These are phyloP conservation scores for Pheosia tremula DNA, from an alignment of 2,888 invertebrate species.

Conservation along the genomic window DNA sequence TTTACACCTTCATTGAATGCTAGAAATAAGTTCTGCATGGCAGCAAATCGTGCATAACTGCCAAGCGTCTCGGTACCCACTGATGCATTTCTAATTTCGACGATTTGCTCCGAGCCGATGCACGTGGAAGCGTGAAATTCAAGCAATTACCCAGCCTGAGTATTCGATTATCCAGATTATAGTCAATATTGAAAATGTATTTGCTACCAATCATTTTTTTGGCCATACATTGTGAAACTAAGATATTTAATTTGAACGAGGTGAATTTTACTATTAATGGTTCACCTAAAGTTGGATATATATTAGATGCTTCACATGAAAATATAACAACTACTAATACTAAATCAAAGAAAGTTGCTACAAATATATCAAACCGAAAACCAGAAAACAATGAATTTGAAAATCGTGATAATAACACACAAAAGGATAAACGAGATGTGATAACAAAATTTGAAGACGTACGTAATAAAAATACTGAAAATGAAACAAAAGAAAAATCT, in stretches of 20 bases:
- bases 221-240: conserved; percentile 8
- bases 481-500: not conserved
- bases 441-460: not conserved
- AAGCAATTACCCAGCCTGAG: conserved; percentile 22
- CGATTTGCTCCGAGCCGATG: conserved; percentile 25
- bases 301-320: not conserved
- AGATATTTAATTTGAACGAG: conserved; percentile 16
- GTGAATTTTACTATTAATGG: conserved; percentile 22
- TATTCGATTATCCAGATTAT: conserved; percentile 16
- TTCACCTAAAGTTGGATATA: conserved; percentile 10
- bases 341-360: no score
- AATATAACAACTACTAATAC: not conserved
- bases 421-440: not conserved
- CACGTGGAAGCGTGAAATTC: conserved; percentile 29
- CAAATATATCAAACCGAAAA: no score
- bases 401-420: no score
- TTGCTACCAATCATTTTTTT: not conserved
- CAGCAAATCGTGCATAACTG: conserved; percentile 11
- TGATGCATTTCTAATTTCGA: conserved; percentile 36
- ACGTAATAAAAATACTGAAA: not conserved
- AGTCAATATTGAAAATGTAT: conserved; percentile 1
- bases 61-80: conserved; percentile 8
- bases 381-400: no score
- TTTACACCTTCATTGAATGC: not conserved
- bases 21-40: conserved; percentile 4